Evolutionary conservation across 1,140 invertebrate species (phyloP).

Genomic region (Cephus cinctus): DNA sequence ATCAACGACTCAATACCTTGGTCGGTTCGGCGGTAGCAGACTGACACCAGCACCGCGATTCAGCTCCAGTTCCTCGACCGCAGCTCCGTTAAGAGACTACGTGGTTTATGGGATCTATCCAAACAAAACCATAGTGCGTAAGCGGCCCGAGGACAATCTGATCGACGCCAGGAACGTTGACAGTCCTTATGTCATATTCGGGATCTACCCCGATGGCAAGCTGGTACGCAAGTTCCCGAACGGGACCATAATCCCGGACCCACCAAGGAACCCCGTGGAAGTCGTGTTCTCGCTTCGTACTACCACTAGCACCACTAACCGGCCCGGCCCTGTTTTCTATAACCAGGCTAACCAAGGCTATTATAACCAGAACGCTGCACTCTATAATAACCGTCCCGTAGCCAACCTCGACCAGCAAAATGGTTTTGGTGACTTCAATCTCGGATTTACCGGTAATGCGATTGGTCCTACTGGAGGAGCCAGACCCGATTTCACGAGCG

Average conservation of each 20-base stretch:
- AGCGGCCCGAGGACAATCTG: slow-evolving; percentile 65
- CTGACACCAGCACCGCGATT: slow-evolving; percentile 45
- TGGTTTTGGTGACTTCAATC: slow-evolving; percentile 31
- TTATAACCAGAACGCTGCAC: slow-evolving; percentile 34
- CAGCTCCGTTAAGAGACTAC: slow-evolving; percentile 64
- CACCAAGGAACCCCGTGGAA: slow-evolving; percentile 56
- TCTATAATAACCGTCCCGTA: slow-evolving; percentile 41
- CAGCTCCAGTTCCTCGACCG: slow-evolving; percentile 44
- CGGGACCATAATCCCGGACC: slow-evolving; percentile 70
- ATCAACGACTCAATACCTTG: slow-evolving; percentile 38
- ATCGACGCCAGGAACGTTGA: slow-evolving; percentile 66
- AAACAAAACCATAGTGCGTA: slow-evolving; percentile 73
- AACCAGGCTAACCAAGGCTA: slow-evolving; percentile 41
- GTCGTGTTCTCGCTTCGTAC: slow-evolving; percentile 53
- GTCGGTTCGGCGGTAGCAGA: slow-evolving; percentile 44
- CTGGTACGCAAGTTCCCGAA: slow-evolving; percentile 72
- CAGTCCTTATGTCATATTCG: slow-evolving; percentile 69
- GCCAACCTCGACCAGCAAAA: slow-evolving; percentile 31
- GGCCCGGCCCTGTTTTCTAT: slow-evolving; percentile 35
- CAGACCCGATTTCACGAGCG: slow-evolving; percentile 32
- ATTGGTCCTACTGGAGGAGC: slow-evolving; percentile 35
- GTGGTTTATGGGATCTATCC: slow-evolving; percentile 70
- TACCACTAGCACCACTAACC: slow-evolving; percentile 47
- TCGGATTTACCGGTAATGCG: slow-evolving; percentile 46
- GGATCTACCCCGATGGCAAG: slow-evolving; percentile 71